Percentiles rank a stretch among this genome's conserved stretches.
These are phyloP conservation scores for Xyrauchen texanus DNA, from an alignment of 2,113 vertebrate species.

Conservation along the genomic window DNA sequence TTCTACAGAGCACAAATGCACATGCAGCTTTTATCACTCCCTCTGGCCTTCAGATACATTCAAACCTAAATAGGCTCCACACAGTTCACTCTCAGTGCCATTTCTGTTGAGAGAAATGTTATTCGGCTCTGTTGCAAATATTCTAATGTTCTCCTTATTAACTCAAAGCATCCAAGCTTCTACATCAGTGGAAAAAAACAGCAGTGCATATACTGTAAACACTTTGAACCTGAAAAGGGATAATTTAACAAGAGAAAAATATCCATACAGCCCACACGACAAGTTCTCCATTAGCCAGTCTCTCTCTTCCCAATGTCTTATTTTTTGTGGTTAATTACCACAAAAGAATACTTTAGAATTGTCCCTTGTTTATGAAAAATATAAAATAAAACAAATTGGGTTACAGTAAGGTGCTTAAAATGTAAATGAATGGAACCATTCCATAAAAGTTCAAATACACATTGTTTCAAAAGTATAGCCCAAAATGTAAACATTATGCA, in stretches of 20 bases:
- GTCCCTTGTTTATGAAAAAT: too few relatives aligned
- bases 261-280: background rate
- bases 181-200: background rate
- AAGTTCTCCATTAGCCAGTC: background rate
- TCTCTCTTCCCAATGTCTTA: conserved; percentile 42
- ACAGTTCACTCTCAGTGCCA: too few relatives aligned
- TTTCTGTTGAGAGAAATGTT: background rate
- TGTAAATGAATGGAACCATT: too few relatives aligned
- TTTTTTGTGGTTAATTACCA: conserved; percentile 19
- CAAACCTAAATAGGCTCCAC: background rate
- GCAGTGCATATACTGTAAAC: background rate
- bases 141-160: background rate
- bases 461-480: too few relatives aligned
- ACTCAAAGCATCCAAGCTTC: background rate
- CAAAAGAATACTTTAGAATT: too few relatives aligned
- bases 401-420: too few relatives aligned
- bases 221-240: background rate
- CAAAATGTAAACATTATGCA: too few relatives aligned
- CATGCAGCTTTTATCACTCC: background rate
- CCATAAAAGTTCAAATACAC: too few relatives aligned
- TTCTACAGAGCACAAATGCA: conserved; percentile 18
- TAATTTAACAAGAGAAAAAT: background rate
- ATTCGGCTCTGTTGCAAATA: background rate
- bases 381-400: too few relatives aligned
- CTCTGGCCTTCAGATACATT: conserved; percentile 23